phyloP scores from a whole-genome alignment of 2,888 invertebrate genomes.

The Hydrotaea cyrtoneurina region DNA sequence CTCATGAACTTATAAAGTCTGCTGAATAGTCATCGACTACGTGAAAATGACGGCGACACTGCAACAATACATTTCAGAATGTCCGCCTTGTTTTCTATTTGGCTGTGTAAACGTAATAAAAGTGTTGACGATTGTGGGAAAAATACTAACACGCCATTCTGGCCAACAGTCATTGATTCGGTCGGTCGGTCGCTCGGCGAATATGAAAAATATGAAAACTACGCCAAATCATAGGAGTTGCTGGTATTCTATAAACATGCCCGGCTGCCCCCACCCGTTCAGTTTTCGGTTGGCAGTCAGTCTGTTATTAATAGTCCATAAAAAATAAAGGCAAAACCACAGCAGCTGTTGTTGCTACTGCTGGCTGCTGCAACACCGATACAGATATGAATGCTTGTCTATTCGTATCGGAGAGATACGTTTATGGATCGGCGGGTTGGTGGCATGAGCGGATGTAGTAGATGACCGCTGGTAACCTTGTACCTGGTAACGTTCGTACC shows the following conservation, averaged over 20 bases:
- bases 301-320: slow-evolving; percentile 50
- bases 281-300: slow-evolving; percentile 1
- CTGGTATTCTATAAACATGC: not conserved
- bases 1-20: slow-evolving; percentile 37
- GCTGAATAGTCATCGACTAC: slow-evolving; percentile 17
- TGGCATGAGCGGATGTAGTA: not conserved
- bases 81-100: slow-evolving; percentile 56
- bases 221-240: not conserved
- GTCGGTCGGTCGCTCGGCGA: slow-evolving; percentile 4
- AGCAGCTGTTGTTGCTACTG: slow-evolving; percentile 51
- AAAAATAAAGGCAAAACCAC: slow-evolving; percentile 44
- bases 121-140: slow-evolving; percentile 66
- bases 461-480: slow-evolving; percentile 56
- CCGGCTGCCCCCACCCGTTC: not conserved
- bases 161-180: not conserved
- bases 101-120: slow-evolving; percentile 51
- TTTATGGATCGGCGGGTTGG: not conserved
- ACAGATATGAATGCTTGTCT: not conserved
- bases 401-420: not conserved
- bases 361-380: not conserved
- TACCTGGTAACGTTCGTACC: slow-evolving; percentile 35
- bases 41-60: slow-evolving; percentile 18
- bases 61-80: slow-evolving; percentile 32
- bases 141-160: slow-evolving; percentile 48
- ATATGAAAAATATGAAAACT: slow-evolving; percentile 33